Evolutionary conservation across 2,888 invertebrate genomes (phyloP).

Genomic region (Barypeithes pellucidus): DNA sequence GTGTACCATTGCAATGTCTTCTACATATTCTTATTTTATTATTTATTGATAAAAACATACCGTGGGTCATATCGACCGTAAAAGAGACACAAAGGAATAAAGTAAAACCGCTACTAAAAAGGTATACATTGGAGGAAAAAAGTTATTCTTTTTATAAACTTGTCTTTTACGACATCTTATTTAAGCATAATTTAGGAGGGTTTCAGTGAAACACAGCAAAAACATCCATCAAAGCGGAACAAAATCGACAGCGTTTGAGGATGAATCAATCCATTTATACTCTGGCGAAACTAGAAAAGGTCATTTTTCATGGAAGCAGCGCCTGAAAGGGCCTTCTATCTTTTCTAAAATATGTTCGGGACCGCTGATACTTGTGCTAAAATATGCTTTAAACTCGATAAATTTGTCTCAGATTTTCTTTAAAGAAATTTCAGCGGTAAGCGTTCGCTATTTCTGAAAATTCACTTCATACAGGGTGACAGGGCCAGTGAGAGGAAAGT

Average conservation of each 20-base stretch:
- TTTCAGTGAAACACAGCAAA: constrained; percentile 42
- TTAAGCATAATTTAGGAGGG: constrained; percentile 40
- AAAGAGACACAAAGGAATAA: too few relatives aligned
- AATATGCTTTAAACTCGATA: constrained; percentile 51
- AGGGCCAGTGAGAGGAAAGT: too few relatives aligned
- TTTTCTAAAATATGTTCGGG: constrained; percentile 54
- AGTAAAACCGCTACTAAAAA: neutral
- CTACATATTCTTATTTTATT: too few relatives aligned
- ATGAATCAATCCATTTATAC: constrained; percentile 53
- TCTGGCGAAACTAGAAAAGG: constrained; percentile 52
- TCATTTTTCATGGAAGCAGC: constrained; percentile 55
- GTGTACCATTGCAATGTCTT: too few relatives aligned
- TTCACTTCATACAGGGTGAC: too few relatives aligned
- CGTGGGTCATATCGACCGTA: neutral
- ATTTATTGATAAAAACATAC: too few relatives aligned
- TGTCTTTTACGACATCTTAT: constrained; percentile 27
- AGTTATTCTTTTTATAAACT: constrained; percentile 25
- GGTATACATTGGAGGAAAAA: neutral
- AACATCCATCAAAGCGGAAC: constrained; percentile 42
- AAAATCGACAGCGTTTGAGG: constrained; percentile 50
- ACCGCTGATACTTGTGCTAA: constrained; percentile 46
- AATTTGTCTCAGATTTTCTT: constrained; percentile 54
- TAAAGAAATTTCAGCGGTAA: neutral
- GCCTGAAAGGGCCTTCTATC: constrained; percentile 52
- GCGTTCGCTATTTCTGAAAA: too few relatives aligned